Base-by-base conservation (phyloP, 2,888 invertebrate species). In the Drosophila quinaria region DNA sequence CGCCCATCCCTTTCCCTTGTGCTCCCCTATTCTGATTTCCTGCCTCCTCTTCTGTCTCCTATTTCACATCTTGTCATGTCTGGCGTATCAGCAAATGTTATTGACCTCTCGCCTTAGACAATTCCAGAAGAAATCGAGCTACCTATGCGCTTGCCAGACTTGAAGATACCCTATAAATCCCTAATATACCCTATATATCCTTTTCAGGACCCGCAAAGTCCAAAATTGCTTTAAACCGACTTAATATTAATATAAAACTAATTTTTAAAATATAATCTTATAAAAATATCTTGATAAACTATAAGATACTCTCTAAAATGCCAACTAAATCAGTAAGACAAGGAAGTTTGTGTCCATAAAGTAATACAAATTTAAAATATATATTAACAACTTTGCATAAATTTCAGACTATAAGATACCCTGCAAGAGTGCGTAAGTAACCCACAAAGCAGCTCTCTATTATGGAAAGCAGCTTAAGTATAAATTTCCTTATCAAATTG, bases 61-160 rank as follows among this genome's bases (percentile, higher is more conserved):
- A 56, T 56, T 56, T 44, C 35, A 22, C 47, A 47, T 29, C 47
- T 10, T 50, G n/a, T 41, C 58, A 15, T 47, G 33, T 63, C 60
- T 70, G 63, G 31, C 66, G 33, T 68, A 73, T 76, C 59, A 64
- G 41, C 65, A 46, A 74, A 71, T 70, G 76, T 67, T 71, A 70
- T 71, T 85, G 76, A 81, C 82, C 81, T 71, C 47, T 75, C 25
- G 47, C 63, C 59, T 68, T 51, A 17, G 61, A 51, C 52, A 51
- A 58, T 52, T 13, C 13, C 9, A 19, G 25, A 17, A 39, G 25
- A 17, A 22, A 17, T n/a, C 31, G 11, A 19, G 17, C 13, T 19
- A 6, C 3, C n/a, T 4, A 4, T n/a, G 8, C 11, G 15, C 22
- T 15, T 37, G 59, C 1, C 8, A 25, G 41, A 22, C 50, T 15